These are phyloP conservation scores for Ceratotherium simum DNA, from an alignment of 2,113 vertebrate species.

Conservation along the genomic window DNA sequence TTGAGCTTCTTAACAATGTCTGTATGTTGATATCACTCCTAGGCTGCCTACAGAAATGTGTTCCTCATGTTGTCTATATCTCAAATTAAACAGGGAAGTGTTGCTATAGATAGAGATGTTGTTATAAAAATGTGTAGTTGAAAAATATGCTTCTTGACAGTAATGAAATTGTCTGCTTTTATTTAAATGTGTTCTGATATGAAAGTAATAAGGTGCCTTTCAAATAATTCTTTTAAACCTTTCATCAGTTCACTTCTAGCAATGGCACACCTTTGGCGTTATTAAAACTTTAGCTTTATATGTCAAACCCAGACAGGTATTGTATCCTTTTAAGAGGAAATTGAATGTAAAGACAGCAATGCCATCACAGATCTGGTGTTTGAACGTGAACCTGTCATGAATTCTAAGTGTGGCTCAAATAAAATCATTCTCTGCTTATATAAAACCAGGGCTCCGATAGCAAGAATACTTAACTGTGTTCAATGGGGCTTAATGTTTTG, in stretches of 20 bases:
- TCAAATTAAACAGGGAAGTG: conserved; percentile 65
- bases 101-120: conserved; percentile 63
- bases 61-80: not conserved
- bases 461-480: conserved; percentile 66
- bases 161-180: conserved; percentile 59
- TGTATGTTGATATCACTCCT: not conserved
- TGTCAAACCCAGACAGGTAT: conserved; percentile 60
- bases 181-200: conserved; percentile 71
- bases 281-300: conserved; percentile 72
- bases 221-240: conserved; percentile 74
- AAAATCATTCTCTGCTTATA: conserved; percentile 68
- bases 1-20: not conserved
- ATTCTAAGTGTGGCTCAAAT: conserved; percentile 74
- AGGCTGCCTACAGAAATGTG: not conserved
- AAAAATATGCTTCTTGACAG: conserved; percentile 63
- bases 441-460: conserved; percentile 37
- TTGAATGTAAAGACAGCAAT: conserved; percentile 64
- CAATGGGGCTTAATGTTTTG: conserved; percentile 70
- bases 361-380: conserved; percentile 55
- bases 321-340: conserved; percentile 72
- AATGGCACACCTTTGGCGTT: conserved; percentile 32
- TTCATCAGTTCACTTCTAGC: conserved; percentile 54
- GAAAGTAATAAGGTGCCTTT: conserved; percentile 62
- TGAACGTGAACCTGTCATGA: conserved; percentile 75
- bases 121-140: conserved; percentile 62